Percentiles rank a stretch among this genome's conserved stretches.
phyloP scores from a whole-genome alignment of 2,888 invertebrate species.

The Drosophila engyochracea region DNA sequence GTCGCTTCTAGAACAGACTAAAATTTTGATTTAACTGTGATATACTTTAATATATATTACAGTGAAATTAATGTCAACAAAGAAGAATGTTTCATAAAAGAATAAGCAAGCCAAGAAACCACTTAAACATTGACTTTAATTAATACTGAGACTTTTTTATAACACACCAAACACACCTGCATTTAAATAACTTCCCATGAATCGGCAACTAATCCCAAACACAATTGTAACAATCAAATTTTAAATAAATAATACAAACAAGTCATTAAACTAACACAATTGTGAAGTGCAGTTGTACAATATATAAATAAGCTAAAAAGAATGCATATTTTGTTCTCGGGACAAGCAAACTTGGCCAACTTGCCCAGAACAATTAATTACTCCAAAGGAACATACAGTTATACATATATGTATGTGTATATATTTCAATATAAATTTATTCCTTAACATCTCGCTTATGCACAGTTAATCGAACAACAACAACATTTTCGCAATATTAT shows the following conservation, averaged over 20 bases:
- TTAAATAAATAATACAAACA: background rate
- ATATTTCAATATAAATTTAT: background rate
- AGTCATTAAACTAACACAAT: background rate
- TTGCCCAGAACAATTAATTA: background rate
- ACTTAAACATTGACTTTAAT: background rate
- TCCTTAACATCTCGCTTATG: background rate
- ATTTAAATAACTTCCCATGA: background rate
- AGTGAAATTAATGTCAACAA: background rate
- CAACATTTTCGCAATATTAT: background rate
- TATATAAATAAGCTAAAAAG: background rate
- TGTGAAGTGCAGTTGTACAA: background rate
- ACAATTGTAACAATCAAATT: background rate
- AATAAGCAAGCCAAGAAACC: background rate
- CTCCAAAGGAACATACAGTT: background rate
- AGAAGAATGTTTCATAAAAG: background rate
- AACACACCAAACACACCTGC: background rate
- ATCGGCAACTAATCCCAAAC: background rate
- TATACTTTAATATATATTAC: background rate
- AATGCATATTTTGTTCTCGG: background rate
- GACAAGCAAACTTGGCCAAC: background rate
- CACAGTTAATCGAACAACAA: background rate
- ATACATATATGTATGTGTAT: background rate
- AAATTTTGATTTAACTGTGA: background rate
- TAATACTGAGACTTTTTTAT: background rate
- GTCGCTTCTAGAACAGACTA: background rate